Evolutionary conservation across 1,140 invertebrate genomes (phyloP).

Genomic region (Drosophila kurseongensis): DNA sequence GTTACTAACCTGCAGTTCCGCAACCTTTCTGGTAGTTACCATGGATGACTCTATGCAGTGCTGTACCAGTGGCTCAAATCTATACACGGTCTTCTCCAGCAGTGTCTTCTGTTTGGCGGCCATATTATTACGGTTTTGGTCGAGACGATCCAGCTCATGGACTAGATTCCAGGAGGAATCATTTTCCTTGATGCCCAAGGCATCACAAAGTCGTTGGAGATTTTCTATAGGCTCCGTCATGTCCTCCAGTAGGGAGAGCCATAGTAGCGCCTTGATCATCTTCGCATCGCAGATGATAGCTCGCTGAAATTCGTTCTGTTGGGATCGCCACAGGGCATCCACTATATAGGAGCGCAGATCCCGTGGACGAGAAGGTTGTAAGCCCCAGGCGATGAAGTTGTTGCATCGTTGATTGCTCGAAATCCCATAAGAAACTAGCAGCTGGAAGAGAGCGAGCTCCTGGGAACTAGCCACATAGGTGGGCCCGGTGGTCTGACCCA

Average conservation of each 20-base stretch:
- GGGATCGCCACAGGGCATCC: constrained; percentile 65
- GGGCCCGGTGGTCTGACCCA: constrained; percentile 35
- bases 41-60: constrained; percentile 79
- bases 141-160: constrained; percentile 73
- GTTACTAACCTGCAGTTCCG: constrained; percentile 83
- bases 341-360: constrained; percentile 76
- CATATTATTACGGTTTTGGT: constrained; percentile 57
- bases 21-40: constrained; percentile 76
- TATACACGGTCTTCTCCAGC: constrained; percentile 84
- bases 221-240: constrained; percentile 70
- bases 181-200: constrained; percentile 71
- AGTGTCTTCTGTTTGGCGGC: constrained; percentile 84
- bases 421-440: constrained; percentile 73
- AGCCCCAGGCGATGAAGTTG: constrained; percentile 81
- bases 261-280: constrained; percentile 77
- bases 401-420: constrained; percentile 79
- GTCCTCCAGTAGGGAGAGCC: constrained; percentile 74
- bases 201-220: constrained; percentile 53
- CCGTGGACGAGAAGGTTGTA: constrained; percentile 70
- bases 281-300: constrained; percentile 77
- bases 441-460: constrained; percentile 72
- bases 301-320: constrained; percentile 65
- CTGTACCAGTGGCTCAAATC: constrained; percentile 72
- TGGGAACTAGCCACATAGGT: constrained; percentile 61
- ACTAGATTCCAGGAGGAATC: constrained; percentile 80